Percentiles rank a stretch among this genome's conserved stretches.
phyloP scores from a whole-genome alignment of 2,113 vertebrate genomes.

The Platanista minor region DNA sequence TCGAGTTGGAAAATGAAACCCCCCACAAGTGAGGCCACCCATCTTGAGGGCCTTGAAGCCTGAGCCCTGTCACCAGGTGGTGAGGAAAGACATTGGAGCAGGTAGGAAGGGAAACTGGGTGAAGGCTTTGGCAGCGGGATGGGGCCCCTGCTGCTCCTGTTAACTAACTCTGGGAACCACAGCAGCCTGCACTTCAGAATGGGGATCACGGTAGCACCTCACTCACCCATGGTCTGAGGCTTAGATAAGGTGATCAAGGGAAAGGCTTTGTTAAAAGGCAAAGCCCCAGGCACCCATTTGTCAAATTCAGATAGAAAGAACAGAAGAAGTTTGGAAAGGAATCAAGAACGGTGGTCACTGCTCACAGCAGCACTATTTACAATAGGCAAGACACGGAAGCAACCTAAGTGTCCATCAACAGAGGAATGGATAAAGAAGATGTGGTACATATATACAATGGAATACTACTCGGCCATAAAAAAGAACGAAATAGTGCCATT shows the following conservation, averaged over 20 bases:
- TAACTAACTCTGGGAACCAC: accelerated
- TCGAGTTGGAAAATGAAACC: too few relatives aligned
- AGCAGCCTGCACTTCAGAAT: background rate
- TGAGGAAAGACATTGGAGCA: background rate
- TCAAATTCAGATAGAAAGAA: background rate
- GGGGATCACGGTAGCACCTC: background rate
- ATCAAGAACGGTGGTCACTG: background rate
- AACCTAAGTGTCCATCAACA: background rate
- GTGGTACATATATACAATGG: background rate
- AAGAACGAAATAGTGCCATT: background rate
- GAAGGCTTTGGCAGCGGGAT: accelerated
- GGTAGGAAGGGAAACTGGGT: accelerated
- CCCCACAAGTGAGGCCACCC: accelerated
- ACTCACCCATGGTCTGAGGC: background rate
- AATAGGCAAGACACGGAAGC: background rate
- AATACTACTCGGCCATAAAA: background rate
- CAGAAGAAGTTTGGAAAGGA: background rate
- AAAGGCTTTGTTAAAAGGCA: background rate
- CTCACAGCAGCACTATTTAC: background rate
- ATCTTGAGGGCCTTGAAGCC: background rate
- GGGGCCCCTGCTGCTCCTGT: background rate
- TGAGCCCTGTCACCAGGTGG: background rate
- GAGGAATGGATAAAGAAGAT: background rate
- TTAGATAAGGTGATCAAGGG: background rate
- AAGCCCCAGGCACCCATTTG: background rate